These are phyloP conservation scores for Trinorchestia longiramus DNA, from an alignment of 1,140 invertebrate species.

Conservation along the genomic window DNA sequence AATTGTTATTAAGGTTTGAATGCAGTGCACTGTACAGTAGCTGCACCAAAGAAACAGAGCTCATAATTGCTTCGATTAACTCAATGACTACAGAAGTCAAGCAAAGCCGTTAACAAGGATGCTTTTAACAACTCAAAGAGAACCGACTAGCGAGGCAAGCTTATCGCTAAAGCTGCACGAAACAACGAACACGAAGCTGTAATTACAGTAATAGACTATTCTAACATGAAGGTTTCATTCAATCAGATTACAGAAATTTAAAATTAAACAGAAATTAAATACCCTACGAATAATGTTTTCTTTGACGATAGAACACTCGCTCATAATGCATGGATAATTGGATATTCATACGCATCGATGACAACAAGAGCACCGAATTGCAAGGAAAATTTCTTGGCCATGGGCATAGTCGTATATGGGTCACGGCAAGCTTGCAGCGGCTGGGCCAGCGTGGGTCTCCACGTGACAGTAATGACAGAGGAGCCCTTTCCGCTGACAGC, in stretches of 20 bases:
- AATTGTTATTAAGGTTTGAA: background rate
- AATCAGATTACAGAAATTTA: background rate
- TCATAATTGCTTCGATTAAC: background rate
- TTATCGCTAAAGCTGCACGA: background rate
- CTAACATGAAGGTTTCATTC: background rate
- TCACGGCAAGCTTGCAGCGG: background rate
- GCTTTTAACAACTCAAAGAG: background rate
- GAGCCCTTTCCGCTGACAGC: background rate
- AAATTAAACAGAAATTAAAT: background rate
- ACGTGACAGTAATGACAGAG: constrained; percentile 24
- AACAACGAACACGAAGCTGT: background rate
- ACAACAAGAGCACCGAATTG: background rate
- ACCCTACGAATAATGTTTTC: background rate
- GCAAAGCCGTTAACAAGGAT: constrained; percentile 4
- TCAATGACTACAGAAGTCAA: background rate
- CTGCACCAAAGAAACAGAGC: background rate
- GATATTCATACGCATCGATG: background rate
- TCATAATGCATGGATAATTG: background rate
- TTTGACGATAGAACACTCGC: background rate
- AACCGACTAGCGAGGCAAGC: background rate
- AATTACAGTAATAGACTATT: background rate
- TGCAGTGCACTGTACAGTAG: background rate
- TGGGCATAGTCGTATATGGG: background rate
- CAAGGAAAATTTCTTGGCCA: background rate
- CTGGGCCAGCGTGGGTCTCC: background rate